phyloP scores from a whole-genome alignment of 2,888 invertebrate species.

The Eupithecia subfuscata region DNA sequence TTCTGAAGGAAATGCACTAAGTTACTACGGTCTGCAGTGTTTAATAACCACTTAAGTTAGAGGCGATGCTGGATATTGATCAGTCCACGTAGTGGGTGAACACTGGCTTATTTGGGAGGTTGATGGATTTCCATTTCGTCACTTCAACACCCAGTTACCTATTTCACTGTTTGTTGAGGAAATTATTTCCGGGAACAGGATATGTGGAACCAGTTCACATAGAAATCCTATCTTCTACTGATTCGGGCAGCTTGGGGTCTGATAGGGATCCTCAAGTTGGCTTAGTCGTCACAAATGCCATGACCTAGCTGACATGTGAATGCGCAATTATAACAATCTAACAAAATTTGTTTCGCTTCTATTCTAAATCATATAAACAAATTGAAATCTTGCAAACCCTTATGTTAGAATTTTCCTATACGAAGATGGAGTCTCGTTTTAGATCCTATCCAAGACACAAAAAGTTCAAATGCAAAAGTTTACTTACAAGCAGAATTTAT shows the following conservation, averaged over 20 bases:
- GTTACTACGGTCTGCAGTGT: not conserved
- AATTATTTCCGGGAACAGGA: not conserved
- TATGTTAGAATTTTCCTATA: not conserved
- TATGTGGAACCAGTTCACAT: not conserved
- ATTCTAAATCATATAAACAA: no score
- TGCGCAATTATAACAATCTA: not conserved
- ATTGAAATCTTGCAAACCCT: no score
- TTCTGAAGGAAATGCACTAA: slow-evolving; percentile 1
- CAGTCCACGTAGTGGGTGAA: not conserved
- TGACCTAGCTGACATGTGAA: no score
- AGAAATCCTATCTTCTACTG: not conserved
- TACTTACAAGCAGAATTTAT: not conserved
- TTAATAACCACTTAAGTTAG: not conserved
- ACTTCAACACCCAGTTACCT: not conserved
- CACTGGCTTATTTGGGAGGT: not conserved
- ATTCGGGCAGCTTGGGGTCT: not conserved
- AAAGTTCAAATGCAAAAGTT: not conserved
- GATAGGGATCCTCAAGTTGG: not conserved
- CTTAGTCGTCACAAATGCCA: not conserved
- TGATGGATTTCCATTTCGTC: not conserved
- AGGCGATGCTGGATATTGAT: not conserved
- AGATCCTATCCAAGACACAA: not conserved
- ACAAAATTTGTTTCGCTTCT: no score
- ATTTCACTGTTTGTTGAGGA: not conserved
- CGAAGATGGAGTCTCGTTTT: not conserved